Percentiles rank a stretch among this genome's conserved stretches.
phyloP scores from a whole-genome alignment of 2,888 invertebrate genomes.

The Dinocampus coccinellae region DNA sequence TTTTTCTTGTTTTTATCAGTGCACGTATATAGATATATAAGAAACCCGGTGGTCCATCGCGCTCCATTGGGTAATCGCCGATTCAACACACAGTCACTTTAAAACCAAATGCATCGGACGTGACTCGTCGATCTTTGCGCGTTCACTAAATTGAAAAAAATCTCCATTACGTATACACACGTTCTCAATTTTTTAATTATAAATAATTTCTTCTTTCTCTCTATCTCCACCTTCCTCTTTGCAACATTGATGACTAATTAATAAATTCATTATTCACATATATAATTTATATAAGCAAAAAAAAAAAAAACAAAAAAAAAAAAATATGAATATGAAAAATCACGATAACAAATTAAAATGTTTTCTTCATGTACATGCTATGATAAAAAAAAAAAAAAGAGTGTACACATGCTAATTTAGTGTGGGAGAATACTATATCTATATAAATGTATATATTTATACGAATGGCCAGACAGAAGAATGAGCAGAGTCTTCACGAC shows the following conservation, averaged over 20 bases:
- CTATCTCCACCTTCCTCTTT: too few species aligned
- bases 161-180: conserved; percentile 18
- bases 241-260: too few species aligned
- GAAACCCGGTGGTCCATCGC: conserved; percentile 40
- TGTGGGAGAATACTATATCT: conserved; percentile 46
- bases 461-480: conserved; percentile 53
- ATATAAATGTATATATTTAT: conserved; percentile 36
- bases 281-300: too few species aligned
- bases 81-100: conserved; percentile 42
- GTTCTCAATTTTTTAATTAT: not conserved
- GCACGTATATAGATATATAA: not conserved
- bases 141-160: conserved; percentile 6
- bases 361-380: too few species aligned
- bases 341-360: not conserved
- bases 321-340: not conserved
- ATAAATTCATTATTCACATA: too few species aligned
- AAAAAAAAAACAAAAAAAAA: not conserved
- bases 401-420: conserved; percentile 55
- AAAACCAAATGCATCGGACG: conserved; percentile 23
- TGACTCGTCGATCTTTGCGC: conserved; percentile 37
- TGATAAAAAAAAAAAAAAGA: too few species aligned
- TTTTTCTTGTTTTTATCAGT: too few species aligned
- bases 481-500: conserved; percentile 54
- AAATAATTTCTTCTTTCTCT: not conserved
- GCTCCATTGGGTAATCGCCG: conserved; percentile 44